Percentiles rank a stretch among this genome's conserved stretches.
phyloP scores from a whole-genome alignment of 2,797 vertebrate genomes.

The Notolepis coatsorum region DNA sequence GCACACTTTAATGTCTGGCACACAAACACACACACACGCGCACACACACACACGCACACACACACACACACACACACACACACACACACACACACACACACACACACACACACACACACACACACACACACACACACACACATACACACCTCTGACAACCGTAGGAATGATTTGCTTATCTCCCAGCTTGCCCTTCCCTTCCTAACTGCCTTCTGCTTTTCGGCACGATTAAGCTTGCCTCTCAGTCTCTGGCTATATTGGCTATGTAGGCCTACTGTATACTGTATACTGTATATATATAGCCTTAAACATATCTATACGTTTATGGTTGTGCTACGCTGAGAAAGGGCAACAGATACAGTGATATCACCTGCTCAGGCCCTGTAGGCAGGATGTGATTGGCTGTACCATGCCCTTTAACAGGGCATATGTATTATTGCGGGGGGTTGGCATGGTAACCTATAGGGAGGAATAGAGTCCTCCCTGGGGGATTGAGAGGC shows the following conservation, averaged over 20 bases:
- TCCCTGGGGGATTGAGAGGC: slow-evolving; percentile 54
- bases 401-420: slow-evolving; percentile 43
- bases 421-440: slow-evolving; percentile 41
- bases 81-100: background rate
- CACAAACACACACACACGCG: background rate
- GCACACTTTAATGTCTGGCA: no score
- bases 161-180: background rate
- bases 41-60: background rate
- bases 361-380: slow-evolving; percentile 5
- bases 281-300: slow-evolving; percentile 1
- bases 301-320: slow-evolving; percentile 15
- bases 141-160: background rate
- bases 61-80: background rate
- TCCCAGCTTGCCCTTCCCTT: background rate
- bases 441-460: slow-evolving; percentile 44
- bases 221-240: slow-evolving; percentile 10
- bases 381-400: slow-evolving; percentile 43
- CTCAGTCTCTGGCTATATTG: no score
- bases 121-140: background rate
- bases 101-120: background rate
- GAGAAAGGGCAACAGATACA: slow-evolving; percentile 20
- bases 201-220: background rate
- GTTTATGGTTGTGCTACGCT: slow-evolving; percentile 11
- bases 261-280: no score
- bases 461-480: slow-evolving; percentile 42